phyloP scores from a whole-genome alignment of 1,140 invertebrate genomes.

The Caenorhabditis inopinata region DNA sequence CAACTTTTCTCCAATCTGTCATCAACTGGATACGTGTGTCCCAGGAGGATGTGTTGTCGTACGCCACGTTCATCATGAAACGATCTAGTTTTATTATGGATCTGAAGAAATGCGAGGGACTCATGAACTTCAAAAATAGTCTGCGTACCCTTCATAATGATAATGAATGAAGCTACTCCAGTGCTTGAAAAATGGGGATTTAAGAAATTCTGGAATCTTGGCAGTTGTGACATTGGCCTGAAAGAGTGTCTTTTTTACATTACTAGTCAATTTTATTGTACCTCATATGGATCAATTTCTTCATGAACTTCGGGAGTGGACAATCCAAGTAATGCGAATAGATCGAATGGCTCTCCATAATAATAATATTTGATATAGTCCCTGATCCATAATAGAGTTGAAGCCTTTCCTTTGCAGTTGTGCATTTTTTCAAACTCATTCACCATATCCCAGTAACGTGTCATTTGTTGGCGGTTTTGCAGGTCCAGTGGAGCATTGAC shows the following conservation, averaged over 20 bases:
- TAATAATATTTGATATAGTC: slow-evolving; percentile 58
- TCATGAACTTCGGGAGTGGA: slow-evolving; percentile 6
- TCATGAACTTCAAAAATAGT: too few relatives aligned
- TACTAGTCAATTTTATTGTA: too few relatives aligned
- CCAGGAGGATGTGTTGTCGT: slow-evolving; percentile 58
- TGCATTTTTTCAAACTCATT: slow-evolving; percentile 59
- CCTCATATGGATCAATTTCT: slow-evolving; percentile 39
- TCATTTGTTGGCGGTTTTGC: slow-evolving; percentile 41
- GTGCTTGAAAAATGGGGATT: slow-evolving; percentile 39
- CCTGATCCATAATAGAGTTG: slow-evolving; percentile 57
- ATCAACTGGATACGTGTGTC: slow-evolving; percentile 62
- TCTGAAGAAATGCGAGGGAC: too few relatives aligned
- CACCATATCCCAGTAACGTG: slow-evolving; percentile 55
- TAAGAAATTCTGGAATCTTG: slow-evolving; percentile 11
- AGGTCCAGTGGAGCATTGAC: slow-evolving; percentile 59
- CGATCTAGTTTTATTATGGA: slow-evolving; percentile 37
- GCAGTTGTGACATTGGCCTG: slow-evolving; percentile 36
- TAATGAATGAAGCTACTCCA: slow-evolving; percentile 36
- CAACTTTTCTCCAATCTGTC: slow-evolving; percentile 58
- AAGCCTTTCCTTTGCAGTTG: slow-evolving; percentile 53
- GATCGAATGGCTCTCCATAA: slow-evolving; percentile 44
- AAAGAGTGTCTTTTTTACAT: too few relatives aligned
- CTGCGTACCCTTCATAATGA: slow-evolving; percentile 8
- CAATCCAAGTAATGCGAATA: background rate
- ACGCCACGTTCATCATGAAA: slow-evolving; percentile 61